These are phyloP conservation scores for Linnaemya tessellans DNA, from an alignment of 2,888 invertebrate species.

Conservation along the genomic window DNA sequence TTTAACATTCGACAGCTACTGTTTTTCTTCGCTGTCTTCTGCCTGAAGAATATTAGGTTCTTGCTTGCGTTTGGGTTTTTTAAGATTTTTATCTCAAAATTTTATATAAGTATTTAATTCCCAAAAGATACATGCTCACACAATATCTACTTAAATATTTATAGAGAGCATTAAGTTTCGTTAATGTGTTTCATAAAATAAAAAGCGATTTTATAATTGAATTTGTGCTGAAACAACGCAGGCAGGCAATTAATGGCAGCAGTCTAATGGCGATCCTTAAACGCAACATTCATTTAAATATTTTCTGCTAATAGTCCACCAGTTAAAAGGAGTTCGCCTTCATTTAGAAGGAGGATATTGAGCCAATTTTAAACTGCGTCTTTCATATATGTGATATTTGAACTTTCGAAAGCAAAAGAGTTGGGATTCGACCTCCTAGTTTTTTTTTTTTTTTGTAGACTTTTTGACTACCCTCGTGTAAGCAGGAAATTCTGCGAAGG, in stretches of 20 bases:
- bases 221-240: neutral
- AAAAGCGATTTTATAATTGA: slow-evolving; percentile 1
- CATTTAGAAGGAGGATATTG: too few species aligned
- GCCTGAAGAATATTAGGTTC: slow-evolving; percentile 3
- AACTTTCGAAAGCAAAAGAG: too few species aligned
- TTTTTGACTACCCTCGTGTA: too few species aligned
- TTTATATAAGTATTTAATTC: slow-evolving; percentile 27
- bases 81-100: slow-evolving; percentile 44
- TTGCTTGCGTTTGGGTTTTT: slow-evolving; percentile 17
- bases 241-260: neutral
- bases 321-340: too few species aligned
- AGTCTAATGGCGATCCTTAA: neutral
- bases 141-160: slow-evolving; percentile 14
- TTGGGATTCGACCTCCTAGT: too few species aligned
- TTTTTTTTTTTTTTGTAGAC: too few species aligned
- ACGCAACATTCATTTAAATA: neutral
- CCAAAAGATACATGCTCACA: slow-evolving; percentile 33
- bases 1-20: slow-evolving; percentile 59
- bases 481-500: too few species aligned
- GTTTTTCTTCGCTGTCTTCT: slow-evolving; percentile 17
- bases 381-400: too few species aligned
- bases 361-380: too few species aligned
- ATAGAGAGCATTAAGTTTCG: slow-evolving; percentile 38
- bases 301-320: neutral
- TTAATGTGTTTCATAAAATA: neutral